Conservation (phyloP, 2,797 vertebrate genomes). For the Urosaurus nigricauda region DNA sequence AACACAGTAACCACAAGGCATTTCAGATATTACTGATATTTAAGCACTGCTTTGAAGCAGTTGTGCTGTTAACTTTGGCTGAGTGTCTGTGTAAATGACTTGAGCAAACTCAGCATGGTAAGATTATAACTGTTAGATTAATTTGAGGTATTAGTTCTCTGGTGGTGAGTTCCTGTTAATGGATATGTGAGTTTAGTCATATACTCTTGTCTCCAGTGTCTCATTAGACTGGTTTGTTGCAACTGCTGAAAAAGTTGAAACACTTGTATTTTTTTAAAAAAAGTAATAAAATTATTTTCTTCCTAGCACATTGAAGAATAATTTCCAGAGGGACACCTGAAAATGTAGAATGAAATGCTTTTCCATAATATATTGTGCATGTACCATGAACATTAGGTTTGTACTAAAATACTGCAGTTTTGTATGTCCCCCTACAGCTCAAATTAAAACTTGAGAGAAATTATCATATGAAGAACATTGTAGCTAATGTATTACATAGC, state of each 20-base stretch:
- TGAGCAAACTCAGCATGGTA: conserved; percentile 60
- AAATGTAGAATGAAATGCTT: conserved; percentile 45
- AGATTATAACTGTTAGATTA: conserved; percentile 64
- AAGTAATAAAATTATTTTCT: conserved; percentile 68
- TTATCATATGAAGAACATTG: neutral
- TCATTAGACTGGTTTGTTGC: conserved; percentile 66
- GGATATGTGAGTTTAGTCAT: conserved; percentile 64
- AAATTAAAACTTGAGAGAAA: conserved; percentile 33
- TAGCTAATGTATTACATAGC: neutral
- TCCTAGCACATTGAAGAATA: conserved; percentile 49
- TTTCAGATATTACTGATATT: conserved; percentile 24
- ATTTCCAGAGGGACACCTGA: conserved; percentile 46
- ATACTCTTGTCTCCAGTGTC: conserved; percentile 58
- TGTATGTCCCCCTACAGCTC: conserved; percentile 10
- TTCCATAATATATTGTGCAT: conserved; percentile 18
- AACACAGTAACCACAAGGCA: neutral
- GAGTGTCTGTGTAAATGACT: conserved; percentile 62
- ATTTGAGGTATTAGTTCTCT: conserved; percentile 62
- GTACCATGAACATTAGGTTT: neutral
- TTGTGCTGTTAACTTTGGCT: conserved; percentile 68
- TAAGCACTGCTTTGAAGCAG: conserved; percentile 64
- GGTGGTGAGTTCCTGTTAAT: conserved; percentile 53
- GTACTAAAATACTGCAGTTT: conserved; percentile 29
- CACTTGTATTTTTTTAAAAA: conserved; percentile 65
- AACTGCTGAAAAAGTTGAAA: conserved; percentile 72